phyloP scores from a whole-genome alignment of 2,888 invertebrate species.

The Stramonita haemastoma region DNA sequence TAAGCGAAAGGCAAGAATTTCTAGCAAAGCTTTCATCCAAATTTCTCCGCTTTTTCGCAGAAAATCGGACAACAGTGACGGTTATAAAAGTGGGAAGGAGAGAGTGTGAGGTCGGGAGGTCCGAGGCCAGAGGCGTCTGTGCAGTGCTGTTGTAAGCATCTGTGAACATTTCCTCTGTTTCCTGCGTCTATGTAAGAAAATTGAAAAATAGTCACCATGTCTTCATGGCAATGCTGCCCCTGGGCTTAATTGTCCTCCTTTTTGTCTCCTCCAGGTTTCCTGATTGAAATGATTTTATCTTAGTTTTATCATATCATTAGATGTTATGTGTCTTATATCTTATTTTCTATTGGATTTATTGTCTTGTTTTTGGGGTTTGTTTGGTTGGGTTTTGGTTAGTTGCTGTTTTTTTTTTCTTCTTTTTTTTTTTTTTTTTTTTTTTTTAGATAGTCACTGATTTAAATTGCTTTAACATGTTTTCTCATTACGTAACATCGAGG shows the following conservation, averaged over 20 bases:
- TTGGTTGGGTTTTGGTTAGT: too few relatives aligned
- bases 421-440: too few relatives aligned
- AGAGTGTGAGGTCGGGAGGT: constrained; percentile 5
- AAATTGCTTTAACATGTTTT: too few relatives aligned
- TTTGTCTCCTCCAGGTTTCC: background rate
- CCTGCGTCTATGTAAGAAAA: constrained; percentile 36
- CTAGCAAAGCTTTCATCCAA: background rate
- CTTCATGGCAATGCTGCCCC: constrained; percentile 37
- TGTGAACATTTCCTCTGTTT: constrained; percentile 36
- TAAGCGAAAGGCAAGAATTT: background rate
- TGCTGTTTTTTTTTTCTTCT: too few relatives aligned
- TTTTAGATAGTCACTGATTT: too few relatives aligned
- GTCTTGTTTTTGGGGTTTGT: too few relatives aligned
- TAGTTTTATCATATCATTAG: too few relatives aligned
- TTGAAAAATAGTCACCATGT: constrained; percentile 38
- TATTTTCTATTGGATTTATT: too few relatives aligned
- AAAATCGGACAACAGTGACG: background rate
- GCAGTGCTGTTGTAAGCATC: constrained; percentile 41
- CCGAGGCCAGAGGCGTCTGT: constrained; percentile 35
- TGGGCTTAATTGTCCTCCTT: constrained; percentile 33
- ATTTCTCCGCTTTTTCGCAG: background rate
- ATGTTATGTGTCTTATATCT: too few relatives aligned
- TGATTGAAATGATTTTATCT: too few relatives aligned
- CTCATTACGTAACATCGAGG: too few relatives aligned
- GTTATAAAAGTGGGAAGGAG: background rate